A percentile compares a stretch with the other conserved stretches of the same genome.
phyloP scores from a whole-genome alignment of 2,888 invertebrate species.

The Cartodere bifasciata region DNA sequence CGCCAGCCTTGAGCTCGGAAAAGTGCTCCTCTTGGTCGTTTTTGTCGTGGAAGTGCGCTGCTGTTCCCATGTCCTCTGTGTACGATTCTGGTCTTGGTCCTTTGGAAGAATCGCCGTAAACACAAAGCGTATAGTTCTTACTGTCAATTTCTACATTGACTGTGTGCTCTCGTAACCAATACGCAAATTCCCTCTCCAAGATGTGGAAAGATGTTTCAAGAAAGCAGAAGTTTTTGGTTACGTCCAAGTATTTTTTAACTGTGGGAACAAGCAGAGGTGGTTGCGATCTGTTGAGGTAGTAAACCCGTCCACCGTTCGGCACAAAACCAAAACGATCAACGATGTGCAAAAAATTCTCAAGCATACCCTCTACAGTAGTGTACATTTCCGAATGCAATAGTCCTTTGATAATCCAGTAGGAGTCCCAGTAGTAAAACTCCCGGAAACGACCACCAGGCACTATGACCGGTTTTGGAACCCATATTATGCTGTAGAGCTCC shows the following conservation, averaged over 20 bases:
- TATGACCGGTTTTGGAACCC: slow-evolving; percentile 71
- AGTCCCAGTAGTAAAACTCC: slow-evolving; percentile 92
- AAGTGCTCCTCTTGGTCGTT: slow-evolving; percentile 56
- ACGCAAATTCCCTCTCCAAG: slow-evolving; percentile 67
- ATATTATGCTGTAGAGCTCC: slow-evolving; percentile 65
- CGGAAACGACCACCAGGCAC: slow-evolving; percentile 85
- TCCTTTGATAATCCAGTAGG: slow-evolving; percentile 87
- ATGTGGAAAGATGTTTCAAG: slow-evolving; percentile 47
- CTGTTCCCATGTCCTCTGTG: slow-evolving; percentile 54
- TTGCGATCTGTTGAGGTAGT: slow-evolving; percentile 72
- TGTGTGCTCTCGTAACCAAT: slow-evolving; percentile 68
- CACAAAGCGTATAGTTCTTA: slow-evolving; percentile 49
- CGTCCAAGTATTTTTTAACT: slow-evolving; percentile 66
- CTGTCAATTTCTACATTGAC: slow-evolving; percentile 50
- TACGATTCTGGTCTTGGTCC: slow-evolving; percentile 90
- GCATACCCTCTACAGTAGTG: slow-evolving; percentile 66
- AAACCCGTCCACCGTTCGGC: slow-evolving; percentile 85
- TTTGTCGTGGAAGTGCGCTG: slow-evolving; percentile 38
- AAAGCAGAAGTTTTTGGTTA: slow-evolving; percentile 56
- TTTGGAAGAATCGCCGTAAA: slow-evolving; percentile 60
- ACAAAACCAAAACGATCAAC: slow-evolving; percentile 68
- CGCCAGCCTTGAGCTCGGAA: slow-evolving; percentile 76
- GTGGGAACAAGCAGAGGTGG: slow-evolving; percentile 71
- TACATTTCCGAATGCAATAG: slow-evolving; percentile 76
- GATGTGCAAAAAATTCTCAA: slow-evolving; percentile 72